Evolutionary conservation across 1,140 invertebrate genomes (phyloP).

Genomic region (Teleogryllus occipitalis): DNA sequence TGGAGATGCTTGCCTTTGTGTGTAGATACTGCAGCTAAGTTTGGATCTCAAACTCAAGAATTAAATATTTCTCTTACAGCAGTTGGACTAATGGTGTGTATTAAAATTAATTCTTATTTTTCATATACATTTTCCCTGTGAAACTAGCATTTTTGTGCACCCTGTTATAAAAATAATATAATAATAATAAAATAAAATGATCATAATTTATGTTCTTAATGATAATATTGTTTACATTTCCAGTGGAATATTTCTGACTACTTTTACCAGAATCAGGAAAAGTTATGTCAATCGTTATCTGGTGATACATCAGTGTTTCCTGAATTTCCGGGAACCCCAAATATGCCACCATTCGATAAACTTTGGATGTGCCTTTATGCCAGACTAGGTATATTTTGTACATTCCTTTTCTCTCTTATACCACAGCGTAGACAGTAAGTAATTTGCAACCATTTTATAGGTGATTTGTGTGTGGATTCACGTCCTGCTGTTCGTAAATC

Average conservation of each 20-base stretch:
- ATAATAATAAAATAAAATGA: too few relatives aligned
- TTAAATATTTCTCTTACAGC: slow-evolving; percentile 97
- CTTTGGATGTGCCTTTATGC: slow-evolving; percentile 94
- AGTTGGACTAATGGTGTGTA: slow-evolving; percentile 83
- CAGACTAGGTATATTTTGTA: slow-evolving; percentile 51
- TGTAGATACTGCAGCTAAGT: slow-evolving; percentile 90
- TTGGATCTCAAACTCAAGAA: slow-evolving; percentile 93
- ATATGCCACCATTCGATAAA: slow-evolving; percentile 84
- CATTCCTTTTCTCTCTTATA: background rate
- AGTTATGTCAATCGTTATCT: slow-evolving; percentile 62
- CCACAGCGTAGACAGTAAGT: background rate
- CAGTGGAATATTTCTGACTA: slow-evolving; percentile 98
- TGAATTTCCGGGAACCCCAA: slow-evolving; percentile 71
- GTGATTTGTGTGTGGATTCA: slow-evolving; percentile 89
- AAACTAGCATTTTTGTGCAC: too few relatives aligned
- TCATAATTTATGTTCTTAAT: slow-evolving; percentile 25
- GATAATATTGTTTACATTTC: slow-evolving; percentile 25
- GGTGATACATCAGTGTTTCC: slow-evolving; percentile 65
- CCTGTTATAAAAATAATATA: too few relatives aligned
- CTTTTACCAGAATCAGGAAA: slow-evolving; percentile 89
- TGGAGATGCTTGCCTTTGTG: slow-evolving; percentile 80
- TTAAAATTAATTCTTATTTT: background rate
- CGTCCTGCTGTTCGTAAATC: slow-evolving; percentile 94
- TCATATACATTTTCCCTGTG: background rate
- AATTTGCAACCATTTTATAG: slow-evolving; percentile 32